These are phyloP conservation scores for Melitaea athalia DNA, from an alignment of 2,888 invertebrate genomes.

Conservation along the genomic window DNA sequence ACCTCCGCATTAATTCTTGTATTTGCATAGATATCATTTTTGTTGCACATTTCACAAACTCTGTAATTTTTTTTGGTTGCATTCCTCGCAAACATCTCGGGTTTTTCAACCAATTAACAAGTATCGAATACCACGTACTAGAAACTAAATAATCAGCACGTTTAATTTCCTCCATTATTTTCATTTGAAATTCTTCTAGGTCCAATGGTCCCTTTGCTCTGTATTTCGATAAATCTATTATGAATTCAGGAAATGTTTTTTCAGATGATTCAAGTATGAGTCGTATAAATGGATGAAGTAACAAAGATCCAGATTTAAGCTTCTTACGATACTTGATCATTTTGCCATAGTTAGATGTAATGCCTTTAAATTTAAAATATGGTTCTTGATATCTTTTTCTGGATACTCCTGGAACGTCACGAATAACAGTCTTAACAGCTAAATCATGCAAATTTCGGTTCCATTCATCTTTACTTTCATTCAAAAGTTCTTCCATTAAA, in stretches of 20 bases:
- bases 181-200: slow-evolving; percentile 60
- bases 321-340: slow-evolving; percentile 82
- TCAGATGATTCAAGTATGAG: slow-evolving; percentile 81
- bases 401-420: slow-evolving; percentile 81
- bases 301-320: slow-evolving; percentile 81
- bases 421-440: slow-evolving; percentile 84
- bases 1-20: slow-evolving; percentile 85
- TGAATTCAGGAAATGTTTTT: slow-evolving; percentile 73
- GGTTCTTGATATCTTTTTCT: slow-evolving; percentile 72
- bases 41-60: slow-evolving; percentile 70
- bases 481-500: slow-evolving; percentile 77
- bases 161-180: slow-evolving; percentile 67
- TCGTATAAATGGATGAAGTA: slow-evolving; percentile 85
- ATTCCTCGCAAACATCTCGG: slow-evolving; percentile 72
- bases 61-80: slow-evolving; percentile 61
- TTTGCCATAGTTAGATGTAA: slow-evolving; percentile 81
- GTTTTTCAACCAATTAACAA: slow-evolving; percentile 74
- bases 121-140: slow-evolving; percentile 71
- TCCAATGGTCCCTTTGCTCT: slow-evolving; percentile 66
- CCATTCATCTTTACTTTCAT: slow-evolving; percentile 83
- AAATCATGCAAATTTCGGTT: slow-evolving; percentile 83
- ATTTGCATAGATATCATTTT: slow-evolving; percentile 82
- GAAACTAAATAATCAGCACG: slow-evolving; percentile 71
- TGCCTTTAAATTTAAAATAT: slow-evolving; percentile 84
- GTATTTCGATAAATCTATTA: slow-evolving; percentile 80